A percentile compares a stretch with the other conserved stretches of the same genome.
These are phyloP conservation scores for Fundulus diaphanus DNA, from an alignment of 2,797 vertebrate species.

Conservation along the genomic window DNA sequence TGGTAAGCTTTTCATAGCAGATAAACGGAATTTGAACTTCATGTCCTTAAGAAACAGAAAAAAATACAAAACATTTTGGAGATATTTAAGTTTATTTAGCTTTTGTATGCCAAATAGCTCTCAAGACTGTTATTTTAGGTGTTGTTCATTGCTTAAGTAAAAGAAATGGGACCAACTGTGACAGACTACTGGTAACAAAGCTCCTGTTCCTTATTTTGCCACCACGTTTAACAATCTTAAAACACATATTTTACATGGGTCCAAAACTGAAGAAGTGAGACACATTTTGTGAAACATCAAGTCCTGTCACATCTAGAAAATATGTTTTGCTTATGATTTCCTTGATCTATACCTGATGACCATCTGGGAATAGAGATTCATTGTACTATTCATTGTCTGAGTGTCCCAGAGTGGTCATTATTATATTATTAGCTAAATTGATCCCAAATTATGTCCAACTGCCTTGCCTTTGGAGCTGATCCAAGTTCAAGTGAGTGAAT, in stretches of 20 bases:
- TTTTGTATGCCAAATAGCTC: background rate
- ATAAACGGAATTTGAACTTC: background rate
- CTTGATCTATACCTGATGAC: background rate
- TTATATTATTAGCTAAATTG: background rate
- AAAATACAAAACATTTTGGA: too few species aligned
- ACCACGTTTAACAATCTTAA: background rate
- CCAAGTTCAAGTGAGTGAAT: background rate
- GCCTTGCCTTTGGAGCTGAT: background rate
- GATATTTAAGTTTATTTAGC: background rate
- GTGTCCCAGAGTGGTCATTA: background rate
- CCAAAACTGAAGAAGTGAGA: background rate
- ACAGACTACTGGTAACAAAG: background rate
- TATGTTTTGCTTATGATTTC: background rate
- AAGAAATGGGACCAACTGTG: background rate
- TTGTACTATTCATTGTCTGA: background rate
- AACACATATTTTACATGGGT: background rate
- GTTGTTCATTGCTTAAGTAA: background rate
- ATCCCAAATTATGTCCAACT: background rate
- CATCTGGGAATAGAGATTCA: background rate
- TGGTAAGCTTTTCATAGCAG: background rate
- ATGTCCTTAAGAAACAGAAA: background rate
- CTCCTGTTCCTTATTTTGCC: background rate
- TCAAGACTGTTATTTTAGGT: background rate
- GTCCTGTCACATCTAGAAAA: background rate
- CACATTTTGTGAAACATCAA: background rate